Percentiles rank a stretch among this genome's conserved stretches.
These are phyloP conservation scores for Lontra canadensis DNA, from an alignment of 2,113 vertebrate species.

Conservation along the genomic window DNA sequence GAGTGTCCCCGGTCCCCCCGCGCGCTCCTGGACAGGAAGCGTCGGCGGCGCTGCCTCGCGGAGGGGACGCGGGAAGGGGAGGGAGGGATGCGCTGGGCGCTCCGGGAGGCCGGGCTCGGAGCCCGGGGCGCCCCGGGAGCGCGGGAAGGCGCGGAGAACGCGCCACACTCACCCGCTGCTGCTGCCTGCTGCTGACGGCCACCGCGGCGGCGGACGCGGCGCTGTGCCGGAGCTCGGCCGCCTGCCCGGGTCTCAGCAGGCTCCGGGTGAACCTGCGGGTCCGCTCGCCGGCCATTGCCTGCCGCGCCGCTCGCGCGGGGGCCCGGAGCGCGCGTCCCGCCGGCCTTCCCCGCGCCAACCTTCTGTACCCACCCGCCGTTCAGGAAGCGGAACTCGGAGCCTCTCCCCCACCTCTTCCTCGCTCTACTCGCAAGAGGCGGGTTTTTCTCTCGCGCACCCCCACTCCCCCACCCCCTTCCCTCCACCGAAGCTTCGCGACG, in stretches of 20 bases:
- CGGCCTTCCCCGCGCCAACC: slow-evolving; percentile 36
- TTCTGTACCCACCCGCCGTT: slow-evolving; percentile 51
- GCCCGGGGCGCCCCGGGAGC: background rate
- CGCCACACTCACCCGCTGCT: slow-evolving; percentile 77
- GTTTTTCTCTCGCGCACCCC: slow-evolving; percentile 58
- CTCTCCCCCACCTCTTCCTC: slow-evolving; percentile 60
- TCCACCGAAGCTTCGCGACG: slow-evolving; percentile 23
- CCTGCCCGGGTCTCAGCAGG: slow-evolving; percentile 92
- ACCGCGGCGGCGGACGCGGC: slow-evolving; percentile 82
- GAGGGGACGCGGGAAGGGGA: background rate
- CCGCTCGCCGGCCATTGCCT: slow-evolving; percentile 81
- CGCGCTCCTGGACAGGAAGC: background rate
- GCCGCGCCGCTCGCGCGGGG: slow-evolving; percentile 65
- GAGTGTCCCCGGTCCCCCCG: background rate
- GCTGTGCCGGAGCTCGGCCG: slow-evolving; percentile 92
- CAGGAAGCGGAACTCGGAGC: slow-evolving; percentile 86
- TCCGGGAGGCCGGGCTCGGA: background rate
- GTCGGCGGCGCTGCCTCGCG: background rate
- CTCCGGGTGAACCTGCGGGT: slow-evolving; percentile 94
- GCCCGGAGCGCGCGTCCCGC: slow-evolving; percentile 21
- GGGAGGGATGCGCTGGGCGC: background rate
- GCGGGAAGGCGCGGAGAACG: background rate
- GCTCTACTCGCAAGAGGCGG: slow-evolving; percentile 73
- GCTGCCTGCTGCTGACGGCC: slow-evolving; percentile 78
- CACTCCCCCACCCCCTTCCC: slow-evolving; percentile 60